Percentiles rank a stretch among this genome's conserved stretches.
Evolutionary conservation across 2,113 vertebrate genomes (phyloP).

Genomic region (Osmerus eperlanus): DNA sequence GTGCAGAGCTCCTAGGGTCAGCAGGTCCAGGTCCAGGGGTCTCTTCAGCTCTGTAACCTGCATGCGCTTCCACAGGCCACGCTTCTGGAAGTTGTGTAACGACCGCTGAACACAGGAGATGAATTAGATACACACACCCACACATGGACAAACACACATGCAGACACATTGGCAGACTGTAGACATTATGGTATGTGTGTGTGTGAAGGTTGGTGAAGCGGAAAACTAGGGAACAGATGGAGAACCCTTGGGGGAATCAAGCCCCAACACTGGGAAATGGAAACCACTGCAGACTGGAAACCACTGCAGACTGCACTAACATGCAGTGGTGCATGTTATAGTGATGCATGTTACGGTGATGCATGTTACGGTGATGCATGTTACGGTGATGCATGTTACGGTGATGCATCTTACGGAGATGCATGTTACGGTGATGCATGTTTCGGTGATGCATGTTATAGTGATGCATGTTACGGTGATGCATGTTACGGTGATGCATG

Average conservation of each 20-base stretch:
- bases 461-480: too few relatives aligned
- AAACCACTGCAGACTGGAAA: conserved; percentile 19
- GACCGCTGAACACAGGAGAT: conserved; percentile 63
- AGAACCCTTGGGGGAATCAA: conserved; percentile 4
- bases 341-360: too few relatives aligned
- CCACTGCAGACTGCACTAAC: too few relatives aligned
- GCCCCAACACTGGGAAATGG: not conserved
- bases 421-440: too few relatives aligned
- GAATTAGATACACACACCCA: not conserved
- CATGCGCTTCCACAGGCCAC: conserved; percentile 77
- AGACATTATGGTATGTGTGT: conserved; percentile 1
- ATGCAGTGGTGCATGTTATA: too few relatives aligned
- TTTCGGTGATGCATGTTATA: too few relatives aligned
- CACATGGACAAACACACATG: too few relatives aligned
- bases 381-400: too few relatives aligned
- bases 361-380: too few relatives aligned
- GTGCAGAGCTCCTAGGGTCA: conserved; percentile 83
- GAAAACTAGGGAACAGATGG: conserved; percentile 36
- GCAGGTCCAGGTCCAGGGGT: conserved; percentile 73
- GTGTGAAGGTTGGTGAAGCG: conserved; percentile 12
- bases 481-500: too few relatives aligned
- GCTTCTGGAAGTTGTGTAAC: conserved; percentile 67
- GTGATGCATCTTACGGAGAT: too few relatives aligned
- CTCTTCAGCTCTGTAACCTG: conserved; percentile 72
- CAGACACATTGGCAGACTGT: too few relatives aligned